phyloP scores from a whole-genome alignment of 2,113 vertebrate species.

The Mesembrinibis cayennensis region DNA sequence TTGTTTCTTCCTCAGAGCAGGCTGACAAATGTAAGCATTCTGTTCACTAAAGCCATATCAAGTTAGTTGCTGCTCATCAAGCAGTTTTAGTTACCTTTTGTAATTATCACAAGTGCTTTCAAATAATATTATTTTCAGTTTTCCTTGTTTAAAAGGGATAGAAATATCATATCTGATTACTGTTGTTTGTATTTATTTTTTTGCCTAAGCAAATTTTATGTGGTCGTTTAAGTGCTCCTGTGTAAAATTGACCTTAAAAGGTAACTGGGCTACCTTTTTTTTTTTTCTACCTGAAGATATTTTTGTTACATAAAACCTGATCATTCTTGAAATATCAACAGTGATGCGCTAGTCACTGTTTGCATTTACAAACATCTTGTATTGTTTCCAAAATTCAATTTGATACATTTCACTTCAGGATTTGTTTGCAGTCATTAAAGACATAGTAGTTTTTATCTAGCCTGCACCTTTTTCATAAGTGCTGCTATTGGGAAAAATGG shows the following conservation, averaged over 20 bases:
- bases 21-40: background rate
- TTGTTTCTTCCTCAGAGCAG: background rate
- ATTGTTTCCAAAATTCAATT: background rate
- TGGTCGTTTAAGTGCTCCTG: background rate
- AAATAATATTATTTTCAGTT: background rate
- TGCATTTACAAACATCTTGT: background rate
- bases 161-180: background rate
- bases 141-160: background rate
- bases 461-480: background rate
- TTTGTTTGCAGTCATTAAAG: background rate
- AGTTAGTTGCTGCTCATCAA: background rate
- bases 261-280: background rate
- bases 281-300: background rate
- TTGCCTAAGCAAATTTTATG: background rate
- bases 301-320: background rate
- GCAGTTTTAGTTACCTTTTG: background rate
- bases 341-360: background rate
- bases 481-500: fast-evolving
- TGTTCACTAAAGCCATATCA: background rate
- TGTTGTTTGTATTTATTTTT: background rate
- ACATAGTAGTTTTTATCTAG: background rate
- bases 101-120: background rate
- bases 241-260: background rate
- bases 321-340: background rate
- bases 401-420: background rate